Conservation (phyloP, 2,113 vertebrate species). For the Callithrix jacchus region DNA sequence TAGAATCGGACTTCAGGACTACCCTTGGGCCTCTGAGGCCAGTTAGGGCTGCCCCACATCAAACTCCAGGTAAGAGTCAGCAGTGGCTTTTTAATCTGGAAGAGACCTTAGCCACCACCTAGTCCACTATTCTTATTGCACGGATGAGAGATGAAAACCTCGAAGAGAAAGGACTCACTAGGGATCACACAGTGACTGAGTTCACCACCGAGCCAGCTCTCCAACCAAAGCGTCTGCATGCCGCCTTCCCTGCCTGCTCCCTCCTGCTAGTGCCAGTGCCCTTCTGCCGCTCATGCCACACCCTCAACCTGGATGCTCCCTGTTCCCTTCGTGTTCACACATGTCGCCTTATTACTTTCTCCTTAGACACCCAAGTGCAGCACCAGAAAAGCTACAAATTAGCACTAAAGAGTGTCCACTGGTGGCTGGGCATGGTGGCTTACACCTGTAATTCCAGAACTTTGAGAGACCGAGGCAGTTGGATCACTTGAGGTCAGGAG, state of each 20-base stretch:
- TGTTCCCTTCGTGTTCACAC: background rate
- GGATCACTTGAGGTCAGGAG: too few species aligned
- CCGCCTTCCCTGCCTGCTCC: background rate
- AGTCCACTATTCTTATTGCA: fast-evolving
- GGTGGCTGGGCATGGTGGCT: background rate
- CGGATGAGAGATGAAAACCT: background rate
- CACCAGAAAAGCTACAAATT: background rate
- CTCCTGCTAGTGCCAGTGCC: too few species aligned
- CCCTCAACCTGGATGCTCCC: background rate
- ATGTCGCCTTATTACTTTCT: fast-evolving
- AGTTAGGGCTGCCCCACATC: background rate
- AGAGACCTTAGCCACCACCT: too few species aligned
- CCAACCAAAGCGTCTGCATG: background rate
- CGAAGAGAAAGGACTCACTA: background rate
- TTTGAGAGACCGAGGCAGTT: too few species aligned
- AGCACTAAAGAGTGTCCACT: background rate
- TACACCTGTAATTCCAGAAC: too few species aligned
- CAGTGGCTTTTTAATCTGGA: background rate
- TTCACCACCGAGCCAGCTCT: background rate
- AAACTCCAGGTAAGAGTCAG: background rate
- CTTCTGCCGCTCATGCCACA: background rate
- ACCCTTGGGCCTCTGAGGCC: background rate
- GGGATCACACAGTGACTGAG: background rate
- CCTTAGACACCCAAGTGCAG: background rate
- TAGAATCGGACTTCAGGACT: background rate